Percentiles rank a stretch among this genome's conserved stretches.
Evolutionary conservation across 2,888 invertebrate species (phyloP).

Genomic region (Drosophila prostipennis): DNA sequence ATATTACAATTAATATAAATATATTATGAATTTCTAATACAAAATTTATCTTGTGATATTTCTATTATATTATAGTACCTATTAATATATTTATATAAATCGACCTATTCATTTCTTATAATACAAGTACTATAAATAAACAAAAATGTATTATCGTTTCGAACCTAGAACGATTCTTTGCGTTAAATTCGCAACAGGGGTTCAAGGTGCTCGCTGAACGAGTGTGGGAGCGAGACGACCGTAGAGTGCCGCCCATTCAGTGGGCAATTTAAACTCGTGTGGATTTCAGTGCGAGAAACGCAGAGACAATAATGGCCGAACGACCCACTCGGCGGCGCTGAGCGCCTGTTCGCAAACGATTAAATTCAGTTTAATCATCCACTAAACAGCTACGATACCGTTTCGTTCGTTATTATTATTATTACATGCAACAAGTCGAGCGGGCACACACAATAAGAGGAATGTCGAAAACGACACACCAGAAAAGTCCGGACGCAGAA

Average conservation of each 20-base stretch:
- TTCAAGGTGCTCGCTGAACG: constrained; percentile 5
- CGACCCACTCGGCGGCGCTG: constrained; percentile 59
- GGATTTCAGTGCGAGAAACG: constrained; percentile 62
- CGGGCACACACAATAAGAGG: constrained; percentile 40
- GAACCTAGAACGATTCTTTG: constrained; percentile 16
- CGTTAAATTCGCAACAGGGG: constrained; percentile 55
- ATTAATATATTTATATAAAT: too few relatives aligned
- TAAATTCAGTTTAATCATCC: constrained; percentile 85
- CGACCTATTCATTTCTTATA: too few relatives aligned
- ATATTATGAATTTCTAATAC: too few relatives aligned
- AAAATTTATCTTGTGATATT: too few relatives aligned
- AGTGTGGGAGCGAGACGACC: constrained; percentile 58
- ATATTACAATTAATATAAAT: too few relatives aligned
- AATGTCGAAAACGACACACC: constrained; percentile 45
- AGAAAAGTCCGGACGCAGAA: constrained; percentile 3
- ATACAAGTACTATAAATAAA: too few relatives aligned
- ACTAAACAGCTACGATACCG: constrained; percentile 82
- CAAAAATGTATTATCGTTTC: neutral
- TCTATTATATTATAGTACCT: too few relatives aligned
- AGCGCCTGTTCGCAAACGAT: constrained; percentile 84
- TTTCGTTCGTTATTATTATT: constrained; percentile 80
- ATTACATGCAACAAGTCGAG: constrained; percentile 75
- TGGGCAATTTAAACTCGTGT: constrained; percentile 72
- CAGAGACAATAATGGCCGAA: constrained; percentile 39
- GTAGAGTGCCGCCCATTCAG: constrained; percentile 35